These are phyloP conservation scores for Myiothlypis chrysogaster DNA, from an alignment of 2,797 vertebrate species.

Conservation along the genomic window DNA sequence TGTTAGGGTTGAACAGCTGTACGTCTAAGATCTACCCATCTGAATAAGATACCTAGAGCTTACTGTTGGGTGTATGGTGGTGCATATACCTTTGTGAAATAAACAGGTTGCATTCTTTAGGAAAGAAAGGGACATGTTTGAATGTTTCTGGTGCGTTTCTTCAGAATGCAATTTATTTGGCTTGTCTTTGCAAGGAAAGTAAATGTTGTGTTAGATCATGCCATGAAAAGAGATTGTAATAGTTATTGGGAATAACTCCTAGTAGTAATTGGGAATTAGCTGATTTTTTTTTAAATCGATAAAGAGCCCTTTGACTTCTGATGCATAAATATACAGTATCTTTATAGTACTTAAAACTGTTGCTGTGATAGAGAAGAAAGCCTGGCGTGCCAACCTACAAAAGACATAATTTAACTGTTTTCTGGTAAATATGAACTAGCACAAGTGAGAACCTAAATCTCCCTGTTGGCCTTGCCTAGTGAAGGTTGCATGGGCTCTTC, in stretches of 20 bases:
- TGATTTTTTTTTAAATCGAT: neutral
- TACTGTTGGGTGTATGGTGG: neutral
- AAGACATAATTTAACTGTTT: neutral
- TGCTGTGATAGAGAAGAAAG: neutral
- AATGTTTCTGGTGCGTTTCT: neutral
- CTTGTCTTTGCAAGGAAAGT: neutral
- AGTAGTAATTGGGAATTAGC: neutral
- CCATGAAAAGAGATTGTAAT: neutral
- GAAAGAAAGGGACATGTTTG: neutral
- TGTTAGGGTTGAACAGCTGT: neutral
- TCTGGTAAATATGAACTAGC: neutral
- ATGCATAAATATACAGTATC: neutral
- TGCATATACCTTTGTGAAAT: neutral
- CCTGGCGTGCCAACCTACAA: fast-evolving
- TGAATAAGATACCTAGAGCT: neutral
- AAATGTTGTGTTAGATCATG: neutral
- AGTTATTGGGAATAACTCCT: neutral
- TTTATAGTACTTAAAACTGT: neutral
- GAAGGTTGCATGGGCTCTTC: neutral
- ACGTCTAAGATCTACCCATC: neutral
- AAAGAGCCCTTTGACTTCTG: neutral
- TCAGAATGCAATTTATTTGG: neutral
- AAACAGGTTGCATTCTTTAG: neutral
- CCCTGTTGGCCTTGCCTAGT: neutral
- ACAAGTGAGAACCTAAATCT: neutral